Conservation (phyloP, 1,140 invertebrate genomes). For the Globodera rostochiensis region DNA sequence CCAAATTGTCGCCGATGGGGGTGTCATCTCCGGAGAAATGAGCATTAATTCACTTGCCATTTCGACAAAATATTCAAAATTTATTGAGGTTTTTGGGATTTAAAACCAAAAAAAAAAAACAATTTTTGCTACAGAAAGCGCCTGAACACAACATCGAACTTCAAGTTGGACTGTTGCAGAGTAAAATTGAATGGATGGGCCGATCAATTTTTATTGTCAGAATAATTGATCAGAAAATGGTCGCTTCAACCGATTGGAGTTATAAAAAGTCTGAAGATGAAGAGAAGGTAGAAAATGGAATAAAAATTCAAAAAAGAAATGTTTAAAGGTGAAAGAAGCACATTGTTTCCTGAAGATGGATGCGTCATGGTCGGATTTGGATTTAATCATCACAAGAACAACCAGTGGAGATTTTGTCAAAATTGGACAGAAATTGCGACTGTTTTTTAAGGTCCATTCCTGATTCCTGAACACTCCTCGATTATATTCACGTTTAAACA, state of each 20-base stretch:
- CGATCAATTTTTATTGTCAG: constrained; percentile 53
- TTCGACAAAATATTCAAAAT: constrained; percentile 38
- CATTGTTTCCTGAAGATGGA: constrained; percentile 46
- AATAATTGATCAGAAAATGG: constrained; percentile 47
- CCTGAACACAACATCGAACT: constrained; percentile 53
- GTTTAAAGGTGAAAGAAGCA: constrained; percentile 46
- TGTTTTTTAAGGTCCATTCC: constrained; percentile 51
- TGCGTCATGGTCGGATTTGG: constrained; percentile 53
- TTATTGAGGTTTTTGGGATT: constrained; percentile 32
- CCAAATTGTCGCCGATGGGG: constrained; percentile 49
- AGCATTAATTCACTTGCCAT: constrained; percentile 43
- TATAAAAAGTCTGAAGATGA: constrained; percentile 12
- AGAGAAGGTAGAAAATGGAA: not conserved
- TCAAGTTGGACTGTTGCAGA: constrained; percentile 47
- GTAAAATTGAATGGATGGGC: constrained; percentile 61
- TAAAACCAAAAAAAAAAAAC: constrained; percentile 8
- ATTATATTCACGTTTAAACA: constrained; percentile 5
- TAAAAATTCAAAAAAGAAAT: no score
- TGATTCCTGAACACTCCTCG: no score
- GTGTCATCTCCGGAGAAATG: constrained; percentile 60
- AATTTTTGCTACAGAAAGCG: constrained; percentile 43
- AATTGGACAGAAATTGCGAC: constrained; percentile 53
- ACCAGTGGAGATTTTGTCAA: constrained; percentile 55
- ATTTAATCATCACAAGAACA: constrained; percentile 60
- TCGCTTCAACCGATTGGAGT: constrained; percentile 52